Evolutionary conservation across 2,113 vertebrate species (phyloP), one percentile per base, ranked within the genome.

Genomic region (Indri indri): DNA sequence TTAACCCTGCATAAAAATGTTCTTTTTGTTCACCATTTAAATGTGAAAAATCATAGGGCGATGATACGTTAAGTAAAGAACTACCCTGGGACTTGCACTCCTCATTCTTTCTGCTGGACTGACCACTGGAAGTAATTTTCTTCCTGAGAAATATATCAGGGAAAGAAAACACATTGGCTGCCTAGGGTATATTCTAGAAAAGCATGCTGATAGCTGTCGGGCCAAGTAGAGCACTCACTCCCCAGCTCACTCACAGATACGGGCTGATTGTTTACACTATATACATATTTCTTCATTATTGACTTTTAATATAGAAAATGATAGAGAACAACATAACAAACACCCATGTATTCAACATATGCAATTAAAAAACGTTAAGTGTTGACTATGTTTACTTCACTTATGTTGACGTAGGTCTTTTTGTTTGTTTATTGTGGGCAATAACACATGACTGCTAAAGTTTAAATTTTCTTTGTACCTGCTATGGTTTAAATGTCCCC

Each of bases 1-100:
- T 93, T 89, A 94, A 93, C 6, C 7, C n/a, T 79, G 14, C 22
- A 76, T 57, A 90, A 90, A 92, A 93, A 68, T 89, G 10, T 3
- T 93, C 65, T 84, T 88, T 77, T 65, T 84, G 76, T 80, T 88
- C 77, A 97, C 66, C n/a, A 76, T 81, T 94, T 81, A 71, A 95
- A 82, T 83, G 30, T 88, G 71, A 90, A 96, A 87, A 90, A 54
- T 73, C 34, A 91, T 70, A 45, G 80, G 59, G 45, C 96, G 95
- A 77, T 92, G 66, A 73, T 83, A 76, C 63, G 30, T 88, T 68
- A 87, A 92, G 32, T 90, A 84, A 97, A 84, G n/a, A 95, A 42
- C 34, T 83, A 22, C 7, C 45, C 50, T n/a, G 23, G 4, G 16
- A 37, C n/a, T 34, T 54, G 40, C 18, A 73, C 34, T 45, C 30